These are phyloP conservation scores for Intellagama lesueurii DNA, from an alignment of 2,797 vertebrate species.

Conservation along the genomic window DNA sequence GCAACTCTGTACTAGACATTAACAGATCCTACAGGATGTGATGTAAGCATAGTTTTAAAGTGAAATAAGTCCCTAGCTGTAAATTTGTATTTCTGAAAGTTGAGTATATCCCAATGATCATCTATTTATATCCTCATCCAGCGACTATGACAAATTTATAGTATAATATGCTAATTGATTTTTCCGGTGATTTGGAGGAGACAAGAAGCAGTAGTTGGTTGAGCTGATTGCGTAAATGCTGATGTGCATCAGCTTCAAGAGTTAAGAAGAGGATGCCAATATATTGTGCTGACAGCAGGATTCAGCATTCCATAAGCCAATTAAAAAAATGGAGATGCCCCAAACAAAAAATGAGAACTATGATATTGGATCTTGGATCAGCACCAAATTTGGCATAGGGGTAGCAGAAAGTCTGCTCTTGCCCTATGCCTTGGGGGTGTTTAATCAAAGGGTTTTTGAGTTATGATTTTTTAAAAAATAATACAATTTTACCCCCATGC, in stretches of 20 bases:
- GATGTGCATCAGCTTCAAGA: not conserved
- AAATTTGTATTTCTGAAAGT: slow-evolving; percentile 1
- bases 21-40: not conserved
- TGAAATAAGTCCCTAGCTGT: not conserved
- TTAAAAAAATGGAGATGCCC: no score
- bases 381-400: no score
- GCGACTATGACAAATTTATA: not conserved
- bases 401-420: not conserved
- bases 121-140: not conserved
- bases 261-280: not conserved
- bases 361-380: no score
- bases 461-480: no score
- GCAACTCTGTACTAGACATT: not conserved
- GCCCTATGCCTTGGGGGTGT: no score
- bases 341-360: no score
- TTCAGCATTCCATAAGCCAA: no score
- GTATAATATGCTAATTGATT: not conserved
- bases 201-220: not conserved
- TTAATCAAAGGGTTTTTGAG: no score
- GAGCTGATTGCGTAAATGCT: not conserved
- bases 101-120: not conserved
- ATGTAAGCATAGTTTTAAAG: slow-evolving; percentile 14
- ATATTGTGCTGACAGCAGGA: no score
- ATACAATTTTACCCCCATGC: no score
- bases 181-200: not conserved